Evolutionary conservation across 2,113 vertebrate genomes (phyloP).

Genomic region (Cryptotis parvus): DNA sequence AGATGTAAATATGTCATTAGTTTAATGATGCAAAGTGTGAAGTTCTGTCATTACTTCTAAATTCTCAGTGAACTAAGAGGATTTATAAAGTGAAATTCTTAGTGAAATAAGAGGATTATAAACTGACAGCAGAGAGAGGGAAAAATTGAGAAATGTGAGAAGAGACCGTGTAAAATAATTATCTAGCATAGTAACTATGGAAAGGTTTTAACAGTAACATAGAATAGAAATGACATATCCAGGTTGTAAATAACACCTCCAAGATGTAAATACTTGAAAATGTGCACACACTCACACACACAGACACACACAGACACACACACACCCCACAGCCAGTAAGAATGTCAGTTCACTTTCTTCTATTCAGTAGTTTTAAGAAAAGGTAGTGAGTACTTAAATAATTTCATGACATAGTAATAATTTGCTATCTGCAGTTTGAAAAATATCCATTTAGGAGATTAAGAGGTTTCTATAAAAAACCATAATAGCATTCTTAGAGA

Average conservation of each 20-base stretch:
- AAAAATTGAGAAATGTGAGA: neutral
- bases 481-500: neutral
- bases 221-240: slow-evolving; percentile 1
- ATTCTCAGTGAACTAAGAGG: slow-evolving; percentile 46
- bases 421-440: neutral
- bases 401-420: neutral
- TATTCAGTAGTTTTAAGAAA: too few species aligned
- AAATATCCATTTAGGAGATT: slow-evolving; percentile 33
- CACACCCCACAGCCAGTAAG: neutral
- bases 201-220: neutral
- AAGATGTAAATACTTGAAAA: neutral
- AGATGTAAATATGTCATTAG: neutral
- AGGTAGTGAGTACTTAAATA: neutral
- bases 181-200: neutral
- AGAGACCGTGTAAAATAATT: slow-evolving; percentile 33
- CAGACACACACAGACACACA: neutral
- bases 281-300: neutral
- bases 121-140: neutral
- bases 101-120: slow-evolving; percentile 47
- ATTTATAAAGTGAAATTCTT: slow-evolving; percentile 33
- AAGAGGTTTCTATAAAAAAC: slow-evolving; percentile 31
- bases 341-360: neutral
- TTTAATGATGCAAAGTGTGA: neutral
- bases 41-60: slow-evolving; percentile 1
- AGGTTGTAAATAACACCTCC: neutral